phyloP scores from a whole-genome alignment of 1,140 invertebrate genomes.

The Zaprionus camerounensis region DNA sequence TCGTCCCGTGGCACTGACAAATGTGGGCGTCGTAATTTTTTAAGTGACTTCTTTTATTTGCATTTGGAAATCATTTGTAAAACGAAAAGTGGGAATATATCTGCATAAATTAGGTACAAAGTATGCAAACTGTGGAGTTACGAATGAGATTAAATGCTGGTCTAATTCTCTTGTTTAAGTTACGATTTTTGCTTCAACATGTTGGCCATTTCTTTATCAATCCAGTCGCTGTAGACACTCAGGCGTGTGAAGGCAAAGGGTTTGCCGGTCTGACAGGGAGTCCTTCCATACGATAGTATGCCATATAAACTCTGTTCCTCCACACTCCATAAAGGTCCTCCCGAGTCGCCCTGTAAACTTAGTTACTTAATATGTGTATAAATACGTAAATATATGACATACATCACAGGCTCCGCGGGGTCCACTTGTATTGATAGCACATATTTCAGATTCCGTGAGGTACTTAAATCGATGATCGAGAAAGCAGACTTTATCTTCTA shows the following conservation, averaged over 20 bases:
- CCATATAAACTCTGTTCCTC: constrained; percentile 28
- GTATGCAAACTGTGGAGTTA: background rate
- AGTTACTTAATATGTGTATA: background rate
- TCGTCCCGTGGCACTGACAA: constrained; percentile 45
- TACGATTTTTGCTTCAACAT: constrained; percentile 1
- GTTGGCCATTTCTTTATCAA: constrained; percentile 32
- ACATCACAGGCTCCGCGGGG: constrained; percentile 60
- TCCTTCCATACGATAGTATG: constrained; percentile 55
- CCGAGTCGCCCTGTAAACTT: constrained; percentile 55
- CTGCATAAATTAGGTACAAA: constrained; percentile 57
- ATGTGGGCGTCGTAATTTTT: constrained; percentile 67
- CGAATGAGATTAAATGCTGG: background rate
- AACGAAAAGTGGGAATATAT: constrained; percentile 56
- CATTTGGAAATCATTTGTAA: constrained; percentile 64
- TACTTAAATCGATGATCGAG: constrained; percentile 23
- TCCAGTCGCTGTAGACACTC: constrained; percentile 45
- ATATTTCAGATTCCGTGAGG: constrained; percentile 50
- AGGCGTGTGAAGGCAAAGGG: constrained; percentile 61
- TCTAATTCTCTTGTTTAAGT: constrained; percentile 3
- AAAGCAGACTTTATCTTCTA: constrained; percentile 33
- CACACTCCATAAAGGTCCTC: constrained; percentile 53
- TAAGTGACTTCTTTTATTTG: constrained; percentile 78
- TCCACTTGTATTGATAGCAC: constrained; percentile 47
- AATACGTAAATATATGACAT: background rate
- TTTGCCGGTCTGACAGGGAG: constrained; percentile 35